These are phyloP conservation scores for Melieria picta DNA, from an alignment of 2,888 invertebrate genomes.

Conservation along the genomic window DNA sequence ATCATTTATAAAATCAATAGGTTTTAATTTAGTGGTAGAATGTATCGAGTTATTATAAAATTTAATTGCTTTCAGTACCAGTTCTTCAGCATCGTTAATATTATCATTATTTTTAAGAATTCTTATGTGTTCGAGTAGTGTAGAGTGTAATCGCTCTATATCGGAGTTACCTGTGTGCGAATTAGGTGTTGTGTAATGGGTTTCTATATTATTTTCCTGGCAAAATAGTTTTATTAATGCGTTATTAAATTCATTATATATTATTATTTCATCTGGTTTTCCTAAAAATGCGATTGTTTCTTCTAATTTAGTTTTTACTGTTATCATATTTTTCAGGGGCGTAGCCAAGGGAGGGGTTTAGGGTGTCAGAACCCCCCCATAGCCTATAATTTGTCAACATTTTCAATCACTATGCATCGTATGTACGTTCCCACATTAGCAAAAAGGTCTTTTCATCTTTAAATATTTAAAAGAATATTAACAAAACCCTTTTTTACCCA, in stretches of 20 bases:
- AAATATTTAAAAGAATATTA: too few species aligned
- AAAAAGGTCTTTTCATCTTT: too few species aligned
- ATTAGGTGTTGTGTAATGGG: conserved; percentile 38
- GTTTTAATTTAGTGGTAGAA: conserved; percentile 26
- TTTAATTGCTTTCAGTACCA: conserved; percentile 6
- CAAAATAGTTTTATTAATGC: conserved; percentile 34
- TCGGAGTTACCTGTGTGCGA: conserved; percentile 37
- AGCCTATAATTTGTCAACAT: too few species aligned
- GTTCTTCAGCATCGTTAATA: conserved; percentile 17
- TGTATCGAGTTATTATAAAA: conserved; percentile 31
- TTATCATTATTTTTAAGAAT: conserved; percentile 13
- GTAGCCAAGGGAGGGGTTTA: too few species aligned
- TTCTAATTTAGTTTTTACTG: conserved; percentile 32
- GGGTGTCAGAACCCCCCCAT: too few species aligned
- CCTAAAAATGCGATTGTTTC: conserved; percentile 24
- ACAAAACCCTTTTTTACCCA: too few species aligned
- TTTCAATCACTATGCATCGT: too few species aligned
- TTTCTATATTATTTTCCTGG: conserved; percentile 29
- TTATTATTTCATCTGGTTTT: conserved; percentile 29
- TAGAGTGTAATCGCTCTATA: conserved; percentile 29
- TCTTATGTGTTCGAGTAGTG: conserved; percentile 27
- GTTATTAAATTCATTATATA: conserved; percentile 41
- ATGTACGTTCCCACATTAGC: too few species aligned
- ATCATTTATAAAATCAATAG: conserved; percentile 25
- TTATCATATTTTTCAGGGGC: too few species aligned